Conservation (phyloP, 2,888 invertebrate genomes). For the Timema podura region DNA sequence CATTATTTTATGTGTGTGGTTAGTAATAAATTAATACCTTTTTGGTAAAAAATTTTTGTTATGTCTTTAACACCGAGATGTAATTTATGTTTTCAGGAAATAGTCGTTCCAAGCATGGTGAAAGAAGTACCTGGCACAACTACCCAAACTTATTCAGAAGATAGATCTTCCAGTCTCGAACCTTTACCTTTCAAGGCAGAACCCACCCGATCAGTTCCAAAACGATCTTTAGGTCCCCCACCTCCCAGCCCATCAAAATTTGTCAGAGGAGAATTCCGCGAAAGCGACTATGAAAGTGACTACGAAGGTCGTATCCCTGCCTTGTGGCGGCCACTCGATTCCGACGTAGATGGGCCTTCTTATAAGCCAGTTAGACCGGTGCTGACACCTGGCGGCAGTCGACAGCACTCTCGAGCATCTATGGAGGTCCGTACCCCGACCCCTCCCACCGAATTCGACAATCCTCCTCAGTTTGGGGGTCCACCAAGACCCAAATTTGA, state of each 20-base stretch:
- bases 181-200: constrained; percentile 48
- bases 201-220: constrained; percentile 40
- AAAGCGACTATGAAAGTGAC: constrained; percentile 70
- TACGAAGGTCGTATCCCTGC: constrained; percentile 56
- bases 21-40: background rate
- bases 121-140: constrained; percentile 34
- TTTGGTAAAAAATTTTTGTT: background rate
- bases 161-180: constrained; percentile 40
- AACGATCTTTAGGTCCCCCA: constrained; percentile 46
- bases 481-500: constrained; percentile 55
- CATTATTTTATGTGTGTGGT: background rate
- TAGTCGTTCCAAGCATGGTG: constrained; percentile 48
- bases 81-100: constrained; percentile 47
- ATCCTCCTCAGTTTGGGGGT: constrained; percentile 45
- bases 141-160: constrained; percentile 19
- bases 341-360: constrained; percentile 50
- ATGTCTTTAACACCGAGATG: background rate
- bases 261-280: constrained; percentile 59
- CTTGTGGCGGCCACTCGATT: constrained; percentile 55
- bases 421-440: constrained; percentile 50
- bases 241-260: constrained; percentile 63
- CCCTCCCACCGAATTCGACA: constrained; percentile 57
- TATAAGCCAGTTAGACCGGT: constrained; percentile 58
- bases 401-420: constrained; percentile 45
- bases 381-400: constrained; percentile 49